These are phyloP conservation scores for Eonycteris spelaea DNA, from an alignment of 2,113 vertebrate genomes.

Conservation along the genomic window DNA sequence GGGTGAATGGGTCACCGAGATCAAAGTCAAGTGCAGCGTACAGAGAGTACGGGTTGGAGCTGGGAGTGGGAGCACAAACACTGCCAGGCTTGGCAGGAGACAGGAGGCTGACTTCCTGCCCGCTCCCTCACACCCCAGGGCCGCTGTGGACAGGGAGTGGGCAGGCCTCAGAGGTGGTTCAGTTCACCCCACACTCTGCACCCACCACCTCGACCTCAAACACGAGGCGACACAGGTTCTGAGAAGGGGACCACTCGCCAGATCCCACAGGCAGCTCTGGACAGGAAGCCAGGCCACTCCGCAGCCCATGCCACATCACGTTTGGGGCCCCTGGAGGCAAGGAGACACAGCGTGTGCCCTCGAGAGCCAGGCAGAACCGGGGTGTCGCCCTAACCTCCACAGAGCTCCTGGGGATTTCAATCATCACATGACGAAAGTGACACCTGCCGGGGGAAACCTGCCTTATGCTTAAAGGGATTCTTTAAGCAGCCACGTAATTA, in stretches of 20 bases:
- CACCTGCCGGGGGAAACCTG: fast-evolving
- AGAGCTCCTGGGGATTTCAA: background rate
- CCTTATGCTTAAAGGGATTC: background rate
- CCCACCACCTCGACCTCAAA: background rate
- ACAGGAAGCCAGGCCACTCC: background rate
- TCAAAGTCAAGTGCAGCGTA: background rate
- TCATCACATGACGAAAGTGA: background rate
- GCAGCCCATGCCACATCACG: fast-evolving
- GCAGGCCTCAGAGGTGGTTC: background rate
- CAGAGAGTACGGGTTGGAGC: too few relatives aligned
- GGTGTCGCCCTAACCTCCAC: background rate
- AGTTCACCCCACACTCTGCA: background rate
- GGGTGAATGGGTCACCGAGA: background rate
- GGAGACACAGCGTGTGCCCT: background rate
- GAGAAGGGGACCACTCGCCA: background rate
- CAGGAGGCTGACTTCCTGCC: background rate
- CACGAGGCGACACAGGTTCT: background rate
- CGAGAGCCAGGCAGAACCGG: fast-evolving
- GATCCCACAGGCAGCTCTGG: background rate
- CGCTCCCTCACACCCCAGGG: background rate
- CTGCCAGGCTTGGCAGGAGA: background rate
- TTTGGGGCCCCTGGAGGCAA: background rate
- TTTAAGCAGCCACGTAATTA: too few relatives aligned
- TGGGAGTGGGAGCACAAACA: background rate
- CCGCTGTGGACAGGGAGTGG: fast-evolving